Conservation (phyloP, 1,140 invertebrate species). For the Ooceraea biroi region DNA sequence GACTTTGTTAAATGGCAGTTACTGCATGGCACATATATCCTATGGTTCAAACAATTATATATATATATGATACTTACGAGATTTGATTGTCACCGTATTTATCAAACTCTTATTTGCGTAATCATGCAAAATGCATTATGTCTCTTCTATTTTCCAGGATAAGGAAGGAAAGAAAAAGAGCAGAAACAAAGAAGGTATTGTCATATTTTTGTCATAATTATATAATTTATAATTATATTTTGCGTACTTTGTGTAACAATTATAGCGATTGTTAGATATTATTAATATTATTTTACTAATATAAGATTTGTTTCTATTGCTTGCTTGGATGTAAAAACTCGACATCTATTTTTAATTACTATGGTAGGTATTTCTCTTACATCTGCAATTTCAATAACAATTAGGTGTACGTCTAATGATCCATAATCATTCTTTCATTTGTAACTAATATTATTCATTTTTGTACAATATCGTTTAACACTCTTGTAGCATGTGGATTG, state of each 20-base stretch:
- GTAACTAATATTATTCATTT: neutral
- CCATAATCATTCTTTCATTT: neutral
- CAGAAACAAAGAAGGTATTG: conserved; percentile 93
- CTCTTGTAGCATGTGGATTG: conserved; percentile 5
- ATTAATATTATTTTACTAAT: conserved; percentile 28
- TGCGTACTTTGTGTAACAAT: neutral
- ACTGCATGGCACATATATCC: conserved; percentile 61
- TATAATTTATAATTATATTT: neutral
- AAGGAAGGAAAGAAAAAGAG: conserved; percentile 93
- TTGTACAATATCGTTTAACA: neutral
- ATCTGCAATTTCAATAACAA: neutral
- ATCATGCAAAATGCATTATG: conserved; percentile 33
- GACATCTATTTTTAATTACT: conserved; percentile 14
- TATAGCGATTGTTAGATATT: conserved; percentile 16
- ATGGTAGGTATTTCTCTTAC: conserved; percentile 39
- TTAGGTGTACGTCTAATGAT: neutral
- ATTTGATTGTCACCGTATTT: conserved; percentile 39
- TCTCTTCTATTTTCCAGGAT: conserved; percentile 87
- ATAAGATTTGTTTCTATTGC: conserved; percentile 56
- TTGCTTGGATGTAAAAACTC: conserved; percentile 33
- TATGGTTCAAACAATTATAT: conserved; percentile 48
- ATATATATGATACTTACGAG: conserved; percentile 56
- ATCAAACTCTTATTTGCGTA: conserved; percentile 7
- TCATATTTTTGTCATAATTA: conserved; percentile 19
- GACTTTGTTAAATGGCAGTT: conserved; percentile 33